Percentiles rank a stretch among this genome's conserved stretches.
Evolutionary conservation across 2,888 invertebrate genomes (phyloP).

Genomic region (Thera obeliscata): DNA sequence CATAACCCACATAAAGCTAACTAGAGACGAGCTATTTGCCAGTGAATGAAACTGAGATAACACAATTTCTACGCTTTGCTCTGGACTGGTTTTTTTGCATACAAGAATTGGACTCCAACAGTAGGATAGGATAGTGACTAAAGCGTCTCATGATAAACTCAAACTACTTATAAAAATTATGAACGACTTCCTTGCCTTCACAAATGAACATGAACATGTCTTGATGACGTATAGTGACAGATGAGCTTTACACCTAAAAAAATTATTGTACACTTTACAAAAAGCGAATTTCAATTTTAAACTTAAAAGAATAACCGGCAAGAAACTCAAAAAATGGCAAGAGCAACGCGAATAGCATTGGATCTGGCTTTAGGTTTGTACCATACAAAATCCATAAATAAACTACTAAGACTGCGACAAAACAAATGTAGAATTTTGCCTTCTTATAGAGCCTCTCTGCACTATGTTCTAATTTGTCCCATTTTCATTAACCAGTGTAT

Average conservation of each 20-base stretch:
- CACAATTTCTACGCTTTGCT: neutral
- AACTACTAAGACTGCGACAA: conserved; percentile 65
- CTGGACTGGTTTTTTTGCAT: conserved; percentile 5
- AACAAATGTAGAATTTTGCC: conserved; percentile 56
- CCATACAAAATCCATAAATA: conserved; percentile 23
- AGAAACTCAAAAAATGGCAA: conserved; percentile 54
- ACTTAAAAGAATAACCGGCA: conserved; percentile 15
- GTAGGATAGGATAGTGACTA: too few relatives aligned
- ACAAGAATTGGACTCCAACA: neutral
- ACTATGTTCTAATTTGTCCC: too few relatives aligned
- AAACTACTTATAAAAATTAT: too few relatives aligned
- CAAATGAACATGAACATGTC: neutral
- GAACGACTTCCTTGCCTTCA: too few relatives aligned
- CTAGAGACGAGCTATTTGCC: neutral
- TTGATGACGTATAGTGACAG: neutral
- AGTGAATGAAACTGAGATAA: conserved; percentile 10
- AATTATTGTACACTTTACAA: conserved; percentile 25
- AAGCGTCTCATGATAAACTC: too few relatives aligned
- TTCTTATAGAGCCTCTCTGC: neutral
- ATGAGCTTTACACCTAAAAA: neutral
- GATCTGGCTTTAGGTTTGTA: conserved; percentile 51
- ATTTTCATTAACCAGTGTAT: neutral
- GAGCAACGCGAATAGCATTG: conserved; percentile 60
- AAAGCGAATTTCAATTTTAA: conserved; percentile 6
- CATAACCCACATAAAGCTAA: conserved; percentile 5